Base-by-base conservation (phyloP, 2,888 invertebrate species). In the Idaea aversata region DNA sequence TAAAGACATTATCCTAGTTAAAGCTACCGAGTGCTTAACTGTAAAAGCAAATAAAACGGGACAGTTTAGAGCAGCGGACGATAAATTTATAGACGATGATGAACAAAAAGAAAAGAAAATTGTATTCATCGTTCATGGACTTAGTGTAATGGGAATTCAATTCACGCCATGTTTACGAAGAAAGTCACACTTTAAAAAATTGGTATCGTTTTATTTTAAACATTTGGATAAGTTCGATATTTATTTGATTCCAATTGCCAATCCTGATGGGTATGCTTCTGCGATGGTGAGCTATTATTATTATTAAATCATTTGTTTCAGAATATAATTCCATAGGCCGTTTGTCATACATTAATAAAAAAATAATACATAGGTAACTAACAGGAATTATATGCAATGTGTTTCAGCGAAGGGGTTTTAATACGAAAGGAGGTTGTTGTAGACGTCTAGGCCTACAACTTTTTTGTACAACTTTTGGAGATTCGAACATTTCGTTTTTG, bases 151-250 rank as follows among this genome's bases (percentile, higher is more conserved):
- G 83, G 90, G 90, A 0, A 66, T 87, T 0, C 35, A 4, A 0
- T 0, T 35, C 0, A 10, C 87, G 4, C 63, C 61, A 0, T 80
- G 81, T 62, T 73, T 91, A 7, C 38, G 58, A 0, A 1, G 63
- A 0, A 15, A 61, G 1, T 2, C 57, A 0, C n/a, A 69, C 1
- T 81, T 88, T 3, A 66, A 62, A 62, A 66, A 66, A 25, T 76
- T 91, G 0, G 10, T 90, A 0, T 73, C 77, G 0, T 84, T 80
- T 70, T 91, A 91, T 69, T 70, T 85, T 2, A 66, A 68, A 0
- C 82, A 88, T 81, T 77, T 91, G 70, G 82, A 90, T 58, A 82
- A 85, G 61, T 92, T 90, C 65, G 90, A 92, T 65, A 88, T 92
- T 78, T 91, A 78, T 72, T 36, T 91, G 15, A 84, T 92, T 67